Base-by-base conservation (phyloP, 2,888 invertebrate species). In the Flabesymbios commensalis region DNA sequence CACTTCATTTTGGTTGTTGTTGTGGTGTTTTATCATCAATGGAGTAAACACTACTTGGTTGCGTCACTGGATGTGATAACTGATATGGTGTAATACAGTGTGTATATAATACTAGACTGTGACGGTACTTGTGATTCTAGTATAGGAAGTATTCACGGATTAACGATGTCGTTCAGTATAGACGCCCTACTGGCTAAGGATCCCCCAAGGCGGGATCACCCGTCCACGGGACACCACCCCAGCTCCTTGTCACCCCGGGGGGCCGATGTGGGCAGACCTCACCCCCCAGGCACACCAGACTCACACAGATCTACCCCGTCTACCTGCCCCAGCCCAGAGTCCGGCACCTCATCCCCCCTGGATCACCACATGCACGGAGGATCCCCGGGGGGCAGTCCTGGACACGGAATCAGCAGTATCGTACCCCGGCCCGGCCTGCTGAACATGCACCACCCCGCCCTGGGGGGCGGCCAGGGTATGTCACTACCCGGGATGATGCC, bases 151-250 rank as follows among this genome's bases (percentile, higher is more conserved):
- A n/a, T n/a, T n/a, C n/a, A n/a, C n/a, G n/a, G n/a, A n/a, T n/a
- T n/a, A n/a, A n/a, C 68, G 59, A 90, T 91, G 55, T 93, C 93
- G 0, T 94, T 94, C 78, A 93, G 94, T 78, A 94, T 94, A 70
- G 94, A 94, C 76, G 93, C 94, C 0, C 82, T 94, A 2, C 83
- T 94, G 2, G 92, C 92, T 0, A 87, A 88, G 56, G 87, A 64
- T 61, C 26, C 39, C 32, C 48, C 48, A 14, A 36, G 22, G 1
- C 31, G 24, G 42, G 52, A 28, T 47, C 29, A 10, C 33, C n/a
- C n/a, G 2, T 4, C n/a, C n/a, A n/a, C 24, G 33, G 31, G 28
- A 24, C 3, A 4, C 5, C 2, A 22, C 10, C 28, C 49, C 26
- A 14, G 24, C 29, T 7, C 22, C 49, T 19, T 24, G 19, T 49